These are phyloP conservation scores for Zootermopsis nevadensis DNA, from an alignment of 2,888 invertebrate species.

Conservation along the genomic window DNA sequence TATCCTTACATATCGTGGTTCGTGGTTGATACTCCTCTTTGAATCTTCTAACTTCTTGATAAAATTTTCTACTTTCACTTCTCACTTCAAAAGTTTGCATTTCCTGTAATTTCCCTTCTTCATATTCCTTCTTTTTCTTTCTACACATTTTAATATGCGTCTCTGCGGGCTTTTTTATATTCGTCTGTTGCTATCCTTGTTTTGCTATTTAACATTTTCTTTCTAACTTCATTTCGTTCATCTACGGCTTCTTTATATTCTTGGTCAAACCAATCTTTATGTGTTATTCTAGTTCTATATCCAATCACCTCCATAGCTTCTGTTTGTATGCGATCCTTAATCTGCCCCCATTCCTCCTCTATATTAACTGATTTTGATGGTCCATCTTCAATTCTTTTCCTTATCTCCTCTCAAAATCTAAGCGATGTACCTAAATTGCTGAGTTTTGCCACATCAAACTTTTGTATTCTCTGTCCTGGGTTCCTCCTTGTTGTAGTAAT, in stretches of 20 bases:
- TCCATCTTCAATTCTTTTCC: not conserved
- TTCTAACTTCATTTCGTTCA: not conserved
- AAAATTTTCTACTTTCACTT: no score
- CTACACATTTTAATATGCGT: slow-evolving; percentile 4
- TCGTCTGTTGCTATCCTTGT: not conserved
- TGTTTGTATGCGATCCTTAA: not conserved
- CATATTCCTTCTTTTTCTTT: not conserved
- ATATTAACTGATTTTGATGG: not conserved
- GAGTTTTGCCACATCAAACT: not conserved
- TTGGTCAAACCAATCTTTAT: slow-evolving; percentile 4
- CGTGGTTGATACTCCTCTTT: not conserved
- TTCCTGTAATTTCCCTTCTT: not conserved
- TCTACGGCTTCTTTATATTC: not conserved
- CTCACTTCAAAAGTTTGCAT: not conserved
- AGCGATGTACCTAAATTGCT: no score
- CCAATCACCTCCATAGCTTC: not conserved
- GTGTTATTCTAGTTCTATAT: not conserved
- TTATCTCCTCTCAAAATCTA: not conserved
- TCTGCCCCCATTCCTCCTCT: no score
- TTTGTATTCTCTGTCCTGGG: not conserved
- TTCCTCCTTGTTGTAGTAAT: not conserved
- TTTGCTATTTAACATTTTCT: not conserved
- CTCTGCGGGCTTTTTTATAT: not conserved
- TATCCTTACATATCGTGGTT: not conserved
- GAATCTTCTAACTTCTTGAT: not conserved